phyloP scores from a whole-genome alignment of 2,888 invertebrate genomes.

The Griposia aprilina region DNA sequence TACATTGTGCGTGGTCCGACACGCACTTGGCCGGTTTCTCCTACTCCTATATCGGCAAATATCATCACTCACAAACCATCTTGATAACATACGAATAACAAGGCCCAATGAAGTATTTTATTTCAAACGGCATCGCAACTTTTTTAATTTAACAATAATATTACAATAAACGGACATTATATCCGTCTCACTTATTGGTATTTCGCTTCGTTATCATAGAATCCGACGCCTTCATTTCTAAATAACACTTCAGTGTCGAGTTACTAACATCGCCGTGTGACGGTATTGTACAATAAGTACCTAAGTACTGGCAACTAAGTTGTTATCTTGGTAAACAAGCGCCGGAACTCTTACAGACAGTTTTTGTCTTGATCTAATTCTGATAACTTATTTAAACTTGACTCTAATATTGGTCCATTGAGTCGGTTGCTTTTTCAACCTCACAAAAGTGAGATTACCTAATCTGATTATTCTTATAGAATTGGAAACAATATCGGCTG shows the following conservation, averaged over 20 bases:
- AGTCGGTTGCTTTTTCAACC: not conserved
- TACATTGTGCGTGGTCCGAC: no score
- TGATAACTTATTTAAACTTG: slow-evolving; percentile 38
- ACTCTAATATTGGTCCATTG: not conserved
- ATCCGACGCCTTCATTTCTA: slow-evolving; percentile 65
- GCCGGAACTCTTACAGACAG: slow-evolving; percentile 56
- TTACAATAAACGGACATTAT: slow-evolving; percentile 49
- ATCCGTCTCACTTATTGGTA: slow-evolving; percentile 55
- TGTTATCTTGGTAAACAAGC: slow-evolving; percentile 58
- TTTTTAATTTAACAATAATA: slow-evolving; percentile 13
- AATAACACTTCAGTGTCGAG: slow-evolving; percentile 63
- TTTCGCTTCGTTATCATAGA: slow-evolving; percentile 67
- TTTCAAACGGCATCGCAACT: slow-evolving; percentile 7
- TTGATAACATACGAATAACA: not conserved
- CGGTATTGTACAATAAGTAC: slow-evolving; percentile 38
- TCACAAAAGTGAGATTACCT: not conserved
- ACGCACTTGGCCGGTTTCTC: not conserved
- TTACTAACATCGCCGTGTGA: slow-evolving; percentile 61
- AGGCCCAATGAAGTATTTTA: not conserved
- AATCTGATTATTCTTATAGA: not conserved
- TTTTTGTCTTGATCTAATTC: slow-evolving; percentile 47
- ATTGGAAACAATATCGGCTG: not conserved
- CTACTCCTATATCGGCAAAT: not conserved
- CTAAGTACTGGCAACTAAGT: slow-evolving; percentile 65
- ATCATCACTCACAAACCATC: not conserved